Base-by-base conservation (phyloP, 2,888 invertebrate genomes). In the Autographa pulchrina region DNA sequence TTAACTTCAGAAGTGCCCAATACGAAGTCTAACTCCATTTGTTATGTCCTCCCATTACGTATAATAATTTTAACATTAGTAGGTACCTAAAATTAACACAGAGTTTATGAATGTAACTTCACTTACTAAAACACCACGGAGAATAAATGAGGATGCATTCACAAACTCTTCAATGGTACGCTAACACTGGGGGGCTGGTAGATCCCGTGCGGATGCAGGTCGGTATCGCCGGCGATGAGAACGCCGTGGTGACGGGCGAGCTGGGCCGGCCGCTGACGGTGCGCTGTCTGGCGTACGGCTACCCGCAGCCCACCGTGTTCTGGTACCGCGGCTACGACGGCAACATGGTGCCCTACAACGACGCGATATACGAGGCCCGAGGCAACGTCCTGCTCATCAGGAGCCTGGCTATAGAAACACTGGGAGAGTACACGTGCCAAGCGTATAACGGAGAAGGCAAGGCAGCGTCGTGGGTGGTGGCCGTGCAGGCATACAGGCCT, bases 351-450 rank as follows among this genome's bases (percentile, higher is more conserved):
- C 98, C 98, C 0, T 94, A 97, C 81, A 96, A 96, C 82, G 97
- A 97, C 75, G 94, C 96, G 18, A 93, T 96, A 66, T 98, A 97
- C 90, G 97, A 98, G 89, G 97, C 98, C 77, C 96, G 97, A 74
- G 98, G 97, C 85, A 97, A 97, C 91, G 97, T 98, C 1, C 96
- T 99, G 61, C 96, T 97, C 73, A 98, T 99, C 86, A 96, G 97
- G 66, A 94, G 96, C 0, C 97, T 99, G 16, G 96, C 97, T 48
- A 86, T 97, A 25, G 96, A 97, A 8, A 98, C 98, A 85, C 96
- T 98, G 66, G 99, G 99, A 6, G 96, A 97, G 64, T 99, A 99
- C 93, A 97, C 97, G 8, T 99, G 99, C 89, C 98, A 98, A 87
- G 99, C 98, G 6, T 99, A 98, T 92, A 99, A 99, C 89, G 98